Base-by-base conservation (phyloP, 2,113 vertebrate genomes). In the Pluvianellus socialis region DNA sequence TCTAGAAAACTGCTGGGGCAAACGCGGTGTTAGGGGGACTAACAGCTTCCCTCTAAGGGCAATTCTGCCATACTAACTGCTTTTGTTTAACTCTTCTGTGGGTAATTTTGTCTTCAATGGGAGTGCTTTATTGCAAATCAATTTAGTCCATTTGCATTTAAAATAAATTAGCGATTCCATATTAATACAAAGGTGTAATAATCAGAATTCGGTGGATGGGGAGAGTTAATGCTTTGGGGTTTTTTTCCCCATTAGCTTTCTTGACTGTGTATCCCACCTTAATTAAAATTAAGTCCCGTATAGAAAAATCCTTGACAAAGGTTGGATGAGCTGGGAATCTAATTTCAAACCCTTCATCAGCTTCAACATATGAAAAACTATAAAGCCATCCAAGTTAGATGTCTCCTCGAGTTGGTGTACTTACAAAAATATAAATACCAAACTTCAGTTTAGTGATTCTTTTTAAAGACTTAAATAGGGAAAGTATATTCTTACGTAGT, bases 361-460 rank as follows among this genome's bases (percentile, higher is more conserved):
- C 18, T 68, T 59, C 14, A 49, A 50, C 24, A n/a, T 12, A 6
- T 45, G 58, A 79, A 94, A 76, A 84, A 67, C 38, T 33, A 12
- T 21, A 35, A 84, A 38, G 23, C 0, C 0, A 0, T 72, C 4
- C 24, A 35, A 45, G 27, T 33, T 52, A 68, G 27, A 76, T 80
- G 67, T 10, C 20, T 59, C 71, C 44, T 45, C 63, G 62, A 84
- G 15, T 20, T 84, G 19, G 7, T 45, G 5, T 72, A 40, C 24
- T 59, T 55, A 35, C 7, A 80, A 67, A 87, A 68, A 68, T 65
- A 53, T 7, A 58, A 9, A 11, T 40, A 28, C 6, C 40, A 38
- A 56, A 50, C 22, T 50, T 50, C 22, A 50, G 22, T 50, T 50
- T 24, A 50, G 49, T 24, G 22, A 50, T 50, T 19, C 58, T 24